Evolutionary conservation across 2,888 invertebrate genomes (phyloP), one percentile per base, ranked within the genome.

Genomic region (Ptychoptera albimana): DNA sequence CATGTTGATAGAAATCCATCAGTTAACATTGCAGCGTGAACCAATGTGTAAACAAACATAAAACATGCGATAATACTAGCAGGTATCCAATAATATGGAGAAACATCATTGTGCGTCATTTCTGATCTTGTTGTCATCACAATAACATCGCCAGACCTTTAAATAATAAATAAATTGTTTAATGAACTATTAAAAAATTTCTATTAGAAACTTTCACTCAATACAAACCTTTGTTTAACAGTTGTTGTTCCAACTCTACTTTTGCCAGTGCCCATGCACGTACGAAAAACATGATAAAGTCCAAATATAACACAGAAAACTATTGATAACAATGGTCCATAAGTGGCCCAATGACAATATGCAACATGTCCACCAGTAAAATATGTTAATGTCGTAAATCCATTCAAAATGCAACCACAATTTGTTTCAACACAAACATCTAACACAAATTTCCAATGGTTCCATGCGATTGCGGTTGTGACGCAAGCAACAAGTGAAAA

Each of bases 1-100:
- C 87, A 87, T n/a, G 83, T 82, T 50, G 71, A 74, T 44, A 75
- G 68, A 55, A 77, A 84, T 0, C 87, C 87, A 57, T 80, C 78
- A 1, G 82, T 75, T 43, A 77, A 71, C 13, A 84, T 72, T 1
- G 77, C 66, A 10, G 82, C 79, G 59, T 83, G 79, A 0, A 77
- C 68, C 3, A 85, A 54, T 8, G 79, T 73, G 50, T 84, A 78
- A 14, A 82, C 57, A 9, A 72, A 71, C 57, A 82, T 74, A 2
- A 82, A 52, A 2, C 69, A 65, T 1, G 77, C 74, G 30, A 82
- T 64, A 38, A 74, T 70, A 1, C 76, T 72, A 2, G 74, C 69
- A 1, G 76, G 75, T 44, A 79, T 71, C 84, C 85, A 85, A 56
- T 77, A 81, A 47, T 72, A 71, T 11, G 78, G 74, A 0, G 79